Evolutionary conservation across 2,888 invertebrate genomes (phyloP).

Genomic region (Scaeva pyrastri): DNA sequence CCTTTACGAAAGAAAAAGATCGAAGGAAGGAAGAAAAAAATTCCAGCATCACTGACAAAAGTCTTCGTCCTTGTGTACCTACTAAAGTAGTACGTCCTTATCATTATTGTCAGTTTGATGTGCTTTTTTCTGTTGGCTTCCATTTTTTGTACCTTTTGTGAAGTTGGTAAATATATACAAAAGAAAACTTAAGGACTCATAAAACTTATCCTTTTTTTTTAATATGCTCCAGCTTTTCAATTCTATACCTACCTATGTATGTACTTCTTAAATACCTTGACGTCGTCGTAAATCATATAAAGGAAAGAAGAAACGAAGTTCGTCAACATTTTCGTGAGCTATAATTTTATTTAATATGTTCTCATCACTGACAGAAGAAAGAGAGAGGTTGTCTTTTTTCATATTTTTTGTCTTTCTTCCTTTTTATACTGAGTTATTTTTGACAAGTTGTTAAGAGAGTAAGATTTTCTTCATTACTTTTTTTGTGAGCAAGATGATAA

Average conservation of each 20-base stretch:
- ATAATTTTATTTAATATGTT: slow-evolving; percentile 66
- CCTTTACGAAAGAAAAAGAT: neutral
- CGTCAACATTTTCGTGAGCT: slow-evolving; percentile 61
- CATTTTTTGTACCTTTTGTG: neutral
- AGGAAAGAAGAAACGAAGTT: slow-evolving; percentile 24
- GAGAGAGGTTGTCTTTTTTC: neutral
- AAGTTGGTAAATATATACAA: slow-evolving; percentile 24
- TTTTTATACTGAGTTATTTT: neutral
- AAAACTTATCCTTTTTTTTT: slow-evolving; percentile 57
- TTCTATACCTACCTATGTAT: slow-evolving; percentile 7
- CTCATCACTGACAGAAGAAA: neutral
- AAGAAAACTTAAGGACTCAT: slow-evolving; percentile 66
- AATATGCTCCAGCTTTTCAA: slow-evolving; percentile 37
- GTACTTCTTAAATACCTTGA: neutral
- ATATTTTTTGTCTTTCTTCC: neutral
- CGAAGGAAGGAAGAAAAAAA: neutral
- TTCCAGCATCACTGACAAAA: slow-evolving; percentile 48
- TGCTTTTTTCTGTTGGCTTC: slow-evolving; percentile 12
- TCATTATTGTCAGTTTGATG: slow-evolving; percentile 32
- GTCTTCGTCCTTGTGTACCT: slow-evolving; percentile 31
- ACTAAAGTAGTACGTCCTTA: slow-evolving; percentile 44
- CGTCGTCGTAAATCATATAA: neutral
- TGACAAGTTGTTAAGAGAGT: neutral
- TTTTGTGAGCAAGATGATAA: slow-evolving; percentile 1
- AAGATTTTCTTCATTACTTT: slow-evolving; percentile 2